Percentiles rank a stretch among this genome's conserved stretches.
Conservation (phyloP, 1,140 invertebrate species). For the Gyrodactylus salaris region DNA sequence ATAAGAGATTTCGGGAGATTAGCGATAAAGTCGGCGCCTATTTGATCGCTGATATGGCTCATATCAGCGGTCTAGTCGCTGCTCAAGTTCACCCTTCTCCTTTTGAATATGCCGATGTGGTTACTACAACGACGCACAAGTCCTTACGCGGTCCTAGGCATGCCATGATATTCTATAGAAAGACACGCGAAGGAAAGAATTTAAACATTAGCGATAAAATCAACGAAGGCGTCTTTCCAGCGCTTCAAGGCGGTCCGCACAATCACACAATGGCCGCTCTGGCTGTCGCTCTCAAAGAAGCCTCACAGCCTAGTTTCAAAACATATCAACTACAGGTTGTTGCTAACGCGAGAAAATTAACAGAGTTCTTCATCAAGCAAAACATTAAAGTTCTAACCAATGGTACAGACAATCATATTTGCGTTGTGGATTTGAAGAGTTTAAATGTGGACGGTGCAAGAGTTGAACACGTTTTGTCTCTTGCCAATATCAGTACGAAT, state of each 20-base stretch:
- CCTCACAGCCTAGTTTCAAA: constrained; percentile 39
- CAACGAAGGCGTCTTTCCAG: constrained; percentile 68
- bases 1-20: constrained; percentile 40
- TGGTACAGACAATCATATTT: constrained; percentile 5
- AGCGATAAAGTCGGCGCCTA: constrained; percentile 42
- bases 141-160: constrained; percentile 50
- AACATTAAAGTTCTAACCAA: background rate
- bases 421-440: constrained; percentile 27
- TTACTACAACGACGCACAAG: constrained; percentile 66
- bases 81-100: constrained; percentile 45
- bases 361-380: constrained; percentile 10
- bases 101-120: constrained; percentile 54
- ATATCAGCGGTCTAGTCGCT: constrained; percentile 50
- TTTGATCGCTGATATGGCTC: constrained; percentile 59
- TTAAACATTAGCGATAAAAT: constrained; percentile 54
- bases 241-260: constrained; percentile 62
- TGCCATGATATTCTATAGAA: constrained; percentile 55
- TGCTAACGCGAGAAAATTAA: constrained; percentile 21
- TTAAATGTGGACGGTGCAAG: constrained; percentile 42
- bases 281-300: constrained; percentile 57
- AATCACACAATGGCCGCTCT: constrained; percentile 57
- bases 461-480: constrained; percentile 26
- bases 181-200: constrained; percentile 28
- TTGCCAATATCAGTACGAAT: background rate
- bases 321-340: constrained; percentile 50